These are phyloP conservation scores for Rutpela maculata DNA, from an alignment of 2,888 invertebrate species.

Conservation along the genomic window DNA sequence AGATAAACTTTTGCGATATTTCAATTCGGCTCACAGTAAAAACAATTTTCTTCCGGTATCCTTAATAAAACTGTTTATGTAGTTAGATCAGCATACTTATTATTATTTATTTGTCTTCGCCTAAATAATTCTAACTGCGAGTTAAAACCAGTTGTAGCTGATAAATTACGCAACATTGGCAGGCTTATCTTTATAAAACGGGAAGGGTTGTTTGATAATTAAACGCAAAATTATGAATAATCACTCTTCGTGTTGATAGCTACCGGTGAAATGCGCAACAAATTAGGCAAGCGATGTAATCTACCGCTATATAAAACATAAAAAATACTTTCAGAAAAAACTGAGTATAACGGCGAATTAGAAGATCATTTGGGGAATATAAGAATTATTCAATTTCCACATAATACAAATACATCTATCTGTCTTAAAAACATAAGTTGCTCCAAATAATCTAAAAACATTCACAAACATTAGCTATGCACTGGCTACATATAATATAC, in stretches of 20 bases:
- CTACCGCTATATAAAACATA: not conserved
- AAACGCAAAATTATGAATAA: conserved; percentile 1
- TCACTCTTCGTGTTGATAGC: not conserved
- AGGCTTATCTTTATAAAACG: not conserved
- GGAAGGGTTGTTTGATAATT: not conserved
- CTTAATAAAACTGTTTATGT: too few species aligned
- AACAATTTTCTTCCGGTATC: too few species aligned
- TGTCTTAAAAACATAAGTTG: not conserved
- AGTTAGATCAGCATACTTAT: not conserved
- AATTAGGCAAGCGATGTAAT: not conserved
- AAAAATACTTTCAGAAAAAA: too few species aligned
- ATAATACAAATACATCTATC: too few species aligned
- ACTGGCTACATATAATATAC: too few species aligned
- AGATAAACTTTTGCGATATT: too few species aligned
- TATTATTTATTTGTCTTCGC: not conserved
- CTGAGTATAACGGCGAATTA: too few species aligned
- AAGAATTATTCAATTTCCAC: too few species aligned
- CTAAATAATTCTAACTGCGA: too few species aligned
- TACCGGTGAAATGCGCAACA: not conserved
- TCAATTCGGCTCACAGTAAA: too few species aligned
- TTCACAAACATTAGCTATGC: not conserved
- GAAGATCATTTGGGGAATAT: too few species aligned
- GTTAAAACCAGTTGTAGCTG: not conserved
- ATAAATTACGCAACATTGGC: conserved; percentile 2
- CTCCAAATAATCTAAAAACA: not conserved